Base-by-base conservation (phyloP, 2,888 invertebrate species). In the Lepidocyrtinus sp. region DNA sequence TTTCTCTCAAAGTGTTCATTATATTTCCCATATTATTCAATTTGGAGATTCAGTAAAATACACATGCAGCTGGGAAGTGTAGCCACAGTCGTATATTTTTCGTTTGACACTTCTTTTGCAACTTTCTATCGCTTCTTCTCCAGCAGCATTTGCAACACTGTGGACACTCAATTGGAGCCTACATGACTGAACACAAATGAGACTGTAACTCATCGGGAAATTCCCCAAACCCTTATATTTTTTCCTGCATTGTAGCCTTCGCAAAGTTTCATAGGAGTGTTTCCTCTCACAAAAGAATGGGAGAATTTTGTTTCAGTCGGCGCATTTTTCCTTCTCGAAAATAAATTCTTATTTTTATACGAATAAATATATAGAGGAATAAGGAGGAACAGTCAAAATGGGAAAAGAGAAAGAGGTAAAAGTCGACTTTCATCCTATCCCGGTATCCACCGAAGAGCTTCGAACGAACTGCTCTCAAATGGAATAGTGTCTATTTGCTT, bases 371-470 rank as follows among this genome's bases (percentile, higher is more conserved):
- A 36, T 36, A 36, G 36, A 36, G 12, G 12, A 7, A 12, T 36
- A 36, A 36, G 36, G 36, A 36, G 36, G 36, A 45, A 73, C 55
- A 74, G 59, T 67, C 67, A 61, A 74, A 59, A 67, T n/a, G 55
- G 45, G 73, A 73, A 63, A 22, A 63, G 26, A 63, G 61, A 61
- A 61, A 73, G n/a, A 36, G 36, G 74, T 17, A 74, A 74, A 74
- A 75, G 62, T 69, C 61, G 68, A 75, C 65, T 64, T 21, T 61
- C 17, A 12, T 70, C 19, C 24, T 19, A 17, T 68, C 68, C 68
- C 75, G 75, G 75, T 25, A 9, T 75, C 36, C 69, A 25, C 69
- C 75, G 75, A 75, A 69, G 1, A 25, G 21, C 24, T 75, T 75
- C 75, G 75, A 75, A 61, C 45, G 22, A 5, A 21, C 62, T 7